Conservation (phyloP, 2,888 invertebrate genomes). For the Isoperla grammatica region DNA sequence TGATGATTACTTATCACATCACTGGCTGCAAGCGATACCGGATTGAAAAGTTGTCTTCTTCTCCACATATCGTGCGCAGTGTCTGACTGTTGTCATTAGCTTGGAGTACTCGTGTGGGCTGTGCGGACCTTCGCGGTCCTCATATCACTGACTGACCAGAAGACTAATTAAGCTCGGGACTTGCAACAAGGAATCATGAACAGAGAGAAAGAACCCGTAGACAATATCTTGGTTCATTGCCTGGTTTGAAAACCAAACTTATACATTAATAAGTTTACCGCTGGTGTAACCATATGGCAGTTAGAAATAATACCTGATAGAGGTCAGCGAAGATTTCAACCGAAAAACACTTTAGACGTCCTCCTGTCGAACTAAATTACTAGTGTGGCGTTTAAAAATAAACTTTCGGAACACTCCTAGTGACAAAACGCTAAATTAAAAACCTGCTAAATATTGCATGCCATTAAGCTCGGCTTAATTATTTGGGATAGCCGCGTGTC, state of each 20-base stretch:
- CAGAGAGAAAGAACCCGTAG: constrained; percentile 7
- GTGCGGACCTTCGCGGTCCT: too few species aligned
- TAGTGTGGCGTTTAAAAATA: not conserved
- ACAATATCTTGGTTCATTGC: constrained; percentile 16
- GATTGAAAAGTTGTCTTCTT: not conserved
- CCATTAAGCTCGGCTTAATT: not conserved
- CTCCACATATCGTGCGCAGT: not conserved
- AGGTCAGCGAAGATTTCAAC: not conserved
- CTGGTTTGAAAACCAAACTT: constrained; percentile 14
- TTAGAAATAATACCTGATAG: not conserved
- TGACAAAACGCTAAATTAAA: constrained; percentile 23
- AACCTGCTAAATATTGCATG: not conserved
- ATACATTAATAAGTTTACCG: constrained; percentile 4
- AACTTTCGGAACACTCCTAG: not conserved
- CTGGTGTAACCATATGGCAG: constrained; percentile 11
- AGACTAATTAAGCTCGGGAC: too few species aligned
- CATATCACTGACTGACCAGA: too few species aligned
- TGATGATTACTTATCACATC: not conserved
- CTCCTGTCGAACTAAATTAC: not conserved
- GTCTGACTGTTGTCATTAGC: too few species aligned
- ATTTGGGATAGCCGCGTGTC: not conserved
- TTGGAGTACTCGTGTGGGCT: too few species aligned
- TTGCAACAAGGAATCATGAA: constrained; percentile 5
- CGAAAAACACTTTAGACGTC: not conserved
- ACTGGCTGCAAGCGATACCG: not conserved